These are phyloP conservation scores for Aplysia californica DNA, from an alignment of 1,140 invertebrate genomes.

Conservation along the genomic window DNA sequence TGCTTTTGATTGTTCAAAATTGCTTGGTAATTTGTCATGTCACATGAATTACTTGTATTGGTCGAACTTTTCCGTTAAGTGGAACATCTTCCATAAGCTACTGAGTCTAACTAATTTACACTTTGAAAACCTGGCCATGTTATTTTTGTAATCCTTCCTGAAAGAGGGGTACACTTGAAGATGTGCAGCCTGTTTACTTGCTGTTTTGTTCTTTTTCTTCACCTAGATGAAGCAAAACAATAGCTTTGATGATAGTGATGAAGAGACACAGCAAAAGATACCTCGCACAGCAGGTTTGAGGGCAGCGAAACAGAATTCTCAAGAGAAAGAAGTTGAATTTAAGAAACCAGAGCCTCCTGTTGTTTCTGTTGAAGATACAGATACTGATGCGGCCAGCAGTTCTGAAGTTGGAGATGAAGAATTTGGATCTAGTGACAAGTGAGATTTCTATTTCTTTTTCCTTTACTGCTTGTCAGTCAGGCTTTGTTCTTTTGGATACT, in stretches of 20 bases:
- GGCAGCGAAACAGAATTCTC: not conserved
- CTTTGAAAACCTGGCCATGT: no score
- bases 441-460: not conserved
- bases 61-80: no score
- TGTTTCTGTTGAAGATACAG: constrained; percentile 33
- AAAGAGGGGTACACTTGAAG: no score
- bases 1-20: no score
- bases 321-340: not conserved
- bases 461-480: not conserved
- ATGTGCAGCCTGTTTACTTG: no score
- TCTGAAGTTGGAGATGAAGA: constrained; percentile 15
- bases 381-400: constrained; percentile 12
- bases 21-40: no score
- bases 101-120: no score
- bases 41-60: no score
- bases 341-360: constrained; percentile 33
- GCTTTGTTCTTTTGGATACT: no score
- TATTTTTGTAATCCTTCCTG: no score
- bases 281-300: not conserved
- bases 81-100: no score
- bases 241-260: constrained; percentile 56
- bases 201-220: not conserved
- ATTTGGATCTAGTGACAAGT: constrained; percentile 3
- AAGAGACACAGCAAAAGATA: constrained; percentile 30
- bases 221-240: constrained; percentile 45